A percentile compares a stretch with the other conserved stretches of the same genome.
These are phyloP conservation scores for Lucinisca nassula DNA, from an alignment of 2,888 invertebrate species.

Conservation along the genomic window DNA sequence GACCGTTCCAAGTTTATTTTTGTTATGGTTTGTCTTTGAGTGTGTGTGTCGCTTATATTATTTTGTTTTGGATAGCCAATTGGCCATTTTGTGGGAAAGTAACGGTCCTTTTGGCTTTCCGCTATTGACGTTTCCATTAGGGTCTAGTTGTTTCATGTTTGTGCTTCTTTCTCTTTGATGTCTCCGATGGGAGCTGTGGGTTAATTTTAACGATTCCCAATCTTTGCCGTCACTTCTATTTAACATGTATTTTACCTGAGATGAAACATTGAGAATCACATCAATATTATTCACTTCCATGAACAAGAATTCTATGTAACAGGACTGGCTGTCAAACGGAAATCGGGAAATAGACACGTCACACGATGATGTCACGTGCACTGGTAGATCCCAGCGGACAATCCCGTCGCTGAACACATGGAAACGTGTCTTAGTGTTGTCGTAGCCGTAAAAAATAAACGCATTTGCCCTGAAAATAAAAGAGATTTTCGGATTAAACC, in stretches of 20 bases:
- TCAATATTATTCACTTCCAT: background rate
- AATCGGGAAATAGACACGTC: background rate
- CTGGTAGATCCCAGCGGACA: background rate
- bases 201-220: too few relatives aligned
- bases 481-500: background rate
- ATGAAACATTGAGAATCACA: background rate
- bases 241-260: background rate
- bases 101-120: too few relatives aligned
- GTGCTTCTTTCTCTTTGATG: too few relatives aligned
- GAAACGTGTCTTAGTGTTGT: background rate
- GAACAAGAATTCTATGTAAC: background rate
- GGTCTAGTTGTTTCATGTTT: too few relatives aligned
- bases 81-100: too few relatives aligned
- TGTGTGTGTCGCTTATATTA: too few relatives aligned
- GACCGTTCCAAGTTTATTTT: too few relatives aligned
- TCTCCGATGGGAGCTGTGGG: too few relatives aligned
- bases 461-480: background rate
- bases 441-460: background rate
- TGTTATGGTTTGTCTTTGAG: too few relatives aligned
- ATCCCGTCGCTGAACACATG: background rate
- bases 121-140: too few relatives aligned
- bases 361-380: background rate
- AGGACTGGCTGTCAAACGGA: background rate
- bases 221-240: too few relatives aligned
- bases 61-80: too few relatives aligned